phyloP scores from a whole-genome alignment of 2,797 vertebrate species.

The Clamator glandarius region DNA sequence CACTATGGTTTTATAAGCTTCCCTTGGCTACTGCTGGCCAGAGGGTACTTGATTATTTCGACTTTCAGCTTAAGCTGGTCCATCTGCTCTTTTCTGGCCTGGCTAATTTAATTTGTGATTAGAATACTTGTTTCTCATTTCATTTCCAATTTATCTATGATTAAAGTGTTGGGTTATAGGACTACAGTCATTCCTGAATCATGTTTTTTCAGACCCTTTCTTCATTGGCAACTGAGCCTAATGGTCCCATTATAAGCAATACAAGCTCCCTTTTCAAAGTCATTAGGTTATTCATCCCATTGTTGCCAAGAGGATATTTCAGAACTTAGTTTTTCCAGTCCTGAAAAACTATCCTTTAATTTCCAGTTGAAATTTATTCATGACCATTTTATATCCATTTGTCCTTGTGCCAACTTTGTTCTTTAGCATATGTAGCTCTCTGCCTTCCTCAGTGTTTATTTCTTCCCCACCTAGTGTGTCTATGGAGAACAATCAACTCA shows the following conservation, averaged over 20 bases:
- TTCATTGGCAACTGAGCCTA: neutral
- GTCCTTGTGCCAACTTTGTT: slow-evolving; percentile 35
- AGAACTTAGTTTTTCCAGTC: slow-evolving; percentile 32
- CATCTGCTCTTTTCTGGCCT: neutral
- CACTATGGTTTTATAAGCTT: neutral
- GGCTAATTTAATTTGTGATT: neutral
- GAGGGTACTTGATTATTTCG: neutral
- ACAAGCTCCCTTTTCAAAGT: neutral
- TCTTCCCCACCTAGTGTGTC: neutral
- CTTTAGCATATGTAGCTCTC: neutral
- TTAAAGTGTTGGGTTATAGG: neutral
- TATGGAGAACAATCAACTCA: neutral
- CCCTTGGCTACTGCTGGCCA: neutral
- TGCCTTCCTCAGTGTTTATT: slow-evolving; percentile 13
- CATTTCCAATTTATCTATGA: neutral
- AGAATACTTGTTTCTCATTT: neutral
- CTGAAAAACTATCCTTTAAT: slow-evolving; percentile 31
- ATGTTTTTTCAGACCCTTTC: neutral
- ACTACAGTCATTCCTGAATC: neutral
- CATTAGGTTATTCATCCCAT: neutral
- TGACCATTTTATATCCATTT: slow-evolving; percentile 18
- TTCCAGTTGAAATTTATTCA: slow-evolving; percentile 38
- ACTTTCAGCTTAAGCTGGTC: neutral
- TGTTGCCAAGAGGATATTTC: slow-evolving; percentile 28
- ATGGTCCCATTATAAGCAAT: neutral